Conservation (phyloP, 2,113 vertebrate species). For the Poecile atricapillus region DNA sequence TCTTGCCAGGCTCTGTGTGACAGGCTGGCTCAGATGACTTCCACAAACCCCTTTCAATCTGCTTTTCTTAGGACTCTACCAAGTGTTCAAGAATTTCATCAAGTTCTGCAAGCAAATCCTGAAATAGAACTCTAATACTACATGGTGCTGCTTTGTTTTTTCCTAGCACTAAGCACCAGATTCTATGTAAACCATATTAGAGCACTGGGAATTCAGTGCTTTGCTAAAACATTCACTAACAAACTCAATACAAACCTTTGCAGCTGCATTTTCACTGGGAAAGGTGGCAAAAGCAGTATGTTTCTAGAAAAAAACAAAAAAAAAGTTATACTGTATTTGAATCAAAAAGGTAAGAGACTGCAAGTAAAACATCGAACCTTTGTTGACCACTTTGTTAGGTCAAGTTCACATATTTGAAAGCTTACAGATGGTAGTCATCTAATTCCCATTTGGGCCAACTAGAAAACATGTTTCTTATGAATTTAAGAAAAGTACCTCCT, state of each 20-base stretch:
- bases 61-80: neutral
- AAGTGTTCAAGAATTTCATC: neutral
- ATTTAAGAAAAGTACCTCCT: neutral
- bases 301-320: conserved; percentile 82
- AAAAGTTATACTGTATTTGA: neutral
- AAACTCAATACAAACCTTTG: conserved; percentile 76
- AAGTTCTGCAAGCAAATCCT: neutral
- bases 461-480: neutral
- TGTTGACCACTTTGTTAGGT: neutral
- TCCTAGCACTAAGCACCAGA: neutral
- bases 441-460: rapidly evolving
- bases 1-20: neutral
- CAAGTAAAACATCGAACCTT: neutral
- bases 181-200: neutral
- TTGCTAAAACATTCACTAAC: neutral
- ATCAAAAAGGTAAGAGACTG: neutral
- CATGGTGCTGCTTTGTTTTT: neutral
- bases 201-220: neutral
- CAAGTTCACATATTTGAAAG: neutral
- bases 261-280: conserved; percentile 81
- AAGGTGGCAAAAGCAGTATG: conserved; percentile 92
- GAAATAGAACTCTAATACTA: neutral
- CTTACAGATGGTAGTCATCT: rapidly evolving
- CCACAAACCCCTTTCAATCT: neutral
- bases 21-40: neutral